Conservation (phyloP, 1,140 invertebrate species). For the Cydia pomonella region DNA sequence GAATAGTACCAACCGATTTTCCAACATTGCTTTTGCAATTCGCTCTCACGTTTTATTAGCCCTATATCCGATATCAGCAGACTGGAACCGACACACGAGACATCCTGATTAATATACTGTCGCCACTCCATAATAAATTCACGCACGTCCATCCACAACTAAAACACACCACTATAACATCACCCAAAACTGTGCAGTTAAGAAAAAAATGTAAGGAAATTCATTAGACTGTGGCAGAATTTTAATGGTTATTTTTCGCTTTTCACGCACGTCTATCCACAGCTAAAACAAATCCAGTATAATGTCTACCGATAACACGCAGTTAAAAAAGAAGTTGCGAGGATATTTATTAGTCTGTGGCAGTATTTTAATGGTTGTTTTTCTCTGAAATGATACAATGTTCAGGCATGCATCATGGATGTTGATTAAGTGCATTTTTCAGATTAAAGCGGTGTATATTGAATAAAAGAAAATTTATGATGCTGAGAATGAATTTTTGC, state of each 20-base stretch:
- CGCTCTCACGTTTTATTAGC: constrained; percentile 16
- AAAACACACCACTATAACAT: neutral
- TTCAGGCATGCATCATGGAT: constrained; percentile 9
- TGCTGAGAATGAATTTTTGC: neutral
- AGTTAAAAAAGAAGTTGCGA: neutral
- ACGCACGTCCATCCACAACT: constrained; percentile 1
- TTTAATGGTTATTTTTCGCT: neutral
- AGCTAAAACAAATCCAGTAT: neutral
- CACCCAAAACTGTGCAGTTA: neutral
- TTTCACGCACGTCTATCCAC: neutral
- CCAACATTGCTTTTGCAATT: neutral
- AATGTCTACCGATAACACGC: neutral
- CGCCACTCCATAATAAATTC: constrained; percentile 8
- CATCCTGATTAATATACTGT: constrained; percentile 23
- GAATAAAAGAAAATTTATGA: neutral
- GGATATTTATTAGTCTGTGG: neutral
- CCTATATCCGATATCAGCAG: neutral
- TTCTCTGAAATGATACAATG: neutral
- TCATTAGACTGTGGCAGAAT: neutral
- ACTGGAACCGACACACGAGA: constrained; percentile 25
- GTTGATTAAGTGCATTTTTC: constrained; percentile 18
- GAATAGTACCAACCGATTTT: neutral
- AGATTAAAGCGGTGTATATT: constrained; percentile 8
- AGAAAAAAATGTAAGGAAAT: neutral
- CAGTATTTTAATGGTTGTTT: neutral